Evolutionary conservation across 1,140 invertebrate species (phyloP), one percentile per base, ranked within the genome.

Genomic region (Apocrypta bakeri): DNA sequence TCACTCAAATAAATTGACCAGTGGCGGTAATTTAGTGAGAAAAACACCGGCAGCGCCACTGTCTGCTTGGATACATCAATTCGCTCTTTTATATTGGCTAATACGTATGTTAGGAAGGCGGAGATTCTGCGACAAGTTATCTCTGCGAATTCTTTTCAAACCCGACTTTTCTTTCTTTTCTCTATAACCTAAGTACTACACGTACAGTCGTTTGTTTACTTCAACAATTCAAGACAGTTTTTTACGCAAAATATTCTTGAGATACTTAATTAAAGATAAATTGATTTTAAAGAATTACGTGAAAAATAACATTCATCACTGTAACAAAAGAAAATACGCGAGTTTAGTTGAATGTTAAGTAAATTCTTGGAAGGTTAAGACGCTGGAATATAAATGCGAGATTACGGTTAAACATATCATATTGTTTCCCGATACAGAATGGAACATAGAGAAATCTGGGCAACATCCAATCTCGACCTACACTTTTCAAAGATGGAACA

Each of bases 1-100:
- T 27, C 25, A 25, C 21, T 29, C n/a, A 56, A 74, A 74, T 56
- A 74, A 74, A 74, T 74, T 74, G 40, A 74, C 24, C 25, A 24
- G 37, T 74, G 42, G 24, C 27, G 14, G 69, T 6, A 72, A 40
- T 72, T 69, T 33, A 69, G 69, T 21, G 31, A n/a, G 69, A 37
- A 37, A 37, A 21, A 17, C 24, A 33, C n/a, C 9, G 7, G 29
- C 31, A 24, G 42, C 14, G 11, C 40, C 40, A 11, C 40, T n/a
- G 40, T 9, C 7, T 42, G 11, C 7, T 9, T 12, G n/a, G 42
- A 56, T 74, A 25, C 40, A 17, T 48, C 72, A 29, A 74, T 27
- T 74, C 12, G 8, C n/a, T 56, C 2, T 24, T 48, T 74, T 74
- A 74, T 74, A 40, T 12, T 17, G 4, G 27, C 24, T 72, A n/a